Conservation (phyloP, 2,797 vertebrate species). For the Epinephelus awoara region DNA sequence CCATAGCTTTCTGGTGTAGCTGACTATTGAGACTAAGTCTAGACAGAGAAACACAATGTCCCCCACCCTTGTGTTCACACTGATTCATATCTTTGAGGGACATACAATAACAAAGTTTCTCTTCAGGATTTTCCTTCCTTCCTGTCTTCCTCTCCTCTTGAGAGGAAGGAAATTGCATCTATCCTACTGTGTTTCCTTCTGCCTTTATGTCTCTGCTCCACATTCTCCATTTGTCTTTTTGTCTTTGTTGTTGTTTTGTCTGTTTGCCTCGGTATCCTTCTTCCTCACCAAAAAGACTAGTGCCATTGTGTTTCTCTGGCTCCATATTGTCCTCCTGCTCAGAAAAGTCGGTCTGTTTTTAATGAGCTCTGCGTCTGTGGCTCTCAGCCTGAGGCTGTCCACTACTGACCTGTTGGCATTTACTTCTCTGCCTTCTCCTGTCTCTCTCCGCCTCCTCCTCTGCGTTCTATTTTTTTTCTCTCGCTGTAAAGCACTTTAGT, state of each 20-base stretch:
- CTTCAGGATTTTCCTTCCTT: conserved; percentile 23
- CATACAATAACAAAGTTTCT: conserved; percentile 14
- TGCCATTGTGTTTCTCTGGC: conserved; percentile 62
- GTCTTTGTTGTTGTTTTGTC: conserved; percentile 60
- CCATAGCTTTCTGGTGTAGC: conserved; percentile 7
- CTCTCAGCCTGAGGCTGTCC: conserved; percentile 76
- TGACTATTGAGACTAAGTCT: conserved; percentile 21
- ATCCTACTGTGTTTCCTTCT: conserved; percentile 37
- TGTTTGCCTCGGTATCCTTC: conserved; percentile 50
- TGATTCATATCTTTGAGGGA: conserved; percentile 49
- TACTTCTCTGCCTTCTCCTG: conserved; percentile 62
- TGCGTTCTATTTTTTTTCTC: conserved; percentile 7
- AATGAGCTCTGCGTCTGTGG: conserved; percentile 82
- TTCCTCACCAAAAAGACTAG: conserved; percentile 54
- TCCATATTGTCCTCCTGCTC: conserved; percentile 69
- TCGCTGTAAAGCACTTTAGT: conserved; percentile 45
- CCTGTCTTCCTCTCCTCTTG: conserved; percentile 18
- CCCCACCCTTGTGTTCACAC: conserved; percentile 20
- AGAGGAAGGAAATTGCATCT: conserved; percentile 48
- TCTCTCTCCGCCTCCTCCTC: conserved; percentile 37
- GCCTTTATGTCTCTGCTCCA: conserved; percentile 49
- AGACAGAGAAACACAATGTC: conserved; percentile 25
- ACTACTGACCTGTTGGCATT: conserved; percentile 83
- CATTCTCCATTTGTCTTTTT: conserved; percentile 63
- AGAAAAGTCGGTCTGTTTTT: conserved; percentile 78